phyloP scores from a whole-genome alignment of 2,888 invertebrate species.

The Drosophila multiciliata region DNA sequence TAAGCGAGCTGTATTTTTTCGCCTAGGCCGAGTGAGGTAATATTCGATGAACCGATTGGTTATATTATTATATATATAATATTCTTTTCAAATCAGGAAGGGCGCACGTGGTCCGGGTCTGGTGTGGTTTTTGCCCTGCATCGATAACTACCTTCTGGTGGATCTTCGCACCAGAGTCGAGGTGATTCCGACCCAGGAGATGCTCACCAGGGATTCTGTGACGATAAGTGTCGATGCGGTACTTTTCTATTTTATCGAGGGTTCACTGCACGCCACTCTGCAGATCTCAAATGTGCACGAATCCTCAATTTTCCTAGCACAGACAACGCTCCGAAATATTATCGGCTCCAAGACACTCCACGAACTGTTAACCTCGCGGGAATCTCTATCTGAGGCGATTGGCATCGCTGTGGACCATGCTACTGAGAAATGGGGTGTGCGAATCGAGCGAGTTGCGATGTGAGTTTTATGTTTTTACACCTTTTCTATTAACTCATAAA shows the following conservation, averaged over 20 bases:
- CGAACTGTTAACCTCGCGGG: constrained; percentile 95
- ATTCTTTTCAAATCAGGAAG: constrained; percentile 33
- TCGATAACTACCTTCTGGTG: constrained; percentile 86
- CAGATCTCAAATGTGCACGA: constrained; percentile 87
- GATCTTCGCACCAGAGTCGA: constrained; percentile 88
- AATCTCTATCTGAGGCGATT: constrained; percentile 94
- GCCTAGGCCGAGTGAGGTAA: constrained; percentile 86
- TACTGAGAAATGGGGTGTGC: constrained; percentile 95
- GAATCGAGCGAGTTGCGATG: constrained; percentile 97
- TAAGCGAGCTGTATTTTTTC: constrained; percentile 87
- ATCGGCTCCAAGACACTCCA: constrained; percentile 95
- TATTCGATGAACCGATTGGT: accelerated
- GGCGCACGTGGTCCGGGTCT: constrained; percentile 87
- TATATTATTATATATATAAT: too few species aligned
- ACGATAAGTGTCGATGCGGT: constrained; percentile 96
- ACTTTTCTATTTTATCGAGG: constrained; percentile 91
- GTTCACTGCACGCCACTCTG: constrained; percentile 90
- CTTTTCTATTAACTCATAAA: not conserved
- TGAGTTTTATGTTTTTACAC: constrained; percentile 75
- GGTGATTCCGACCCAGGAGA: constrained; percentile 88
- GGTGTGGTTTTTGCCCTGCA: constrained; percentile 88
- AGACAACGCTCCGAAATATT: constrained; percentile 93
- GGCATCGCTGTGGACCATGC: constrained; percentile 92
- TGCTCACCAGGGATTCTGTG: constrained; percentile 94
- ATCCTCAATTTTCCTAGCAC: constrained; percentile 91